phyloP scores from a whole-genome alignment of 2,797 vertebrate genomes.

The Liasis olivaceus region DNA sequence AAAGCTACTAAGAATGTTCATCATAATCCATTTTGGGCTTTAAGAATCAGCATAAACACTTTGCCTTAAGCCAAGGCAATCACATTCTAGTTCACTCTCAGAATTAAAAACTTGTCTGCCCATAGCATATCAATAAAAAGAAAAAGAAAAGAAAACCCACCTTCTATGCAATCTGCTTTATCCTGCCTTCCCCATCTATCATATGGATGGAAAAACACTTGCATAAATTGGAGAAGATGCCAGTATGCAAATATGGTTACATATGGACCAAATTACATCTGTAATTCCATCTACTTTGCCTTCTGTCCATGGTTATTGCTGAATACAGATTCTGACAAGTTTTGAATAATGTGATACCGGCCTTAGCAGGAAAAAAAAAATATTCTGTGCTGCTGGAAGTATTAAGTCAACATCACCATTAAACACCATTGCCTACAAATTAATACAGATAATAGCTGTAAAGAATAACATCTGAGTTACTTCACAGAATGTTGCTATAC shows the following conservation, averaged over 20 bases:
- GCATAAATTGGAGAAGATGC: background rate
- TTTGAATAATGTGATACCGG: no score
- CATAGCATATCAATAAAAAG: background rate
- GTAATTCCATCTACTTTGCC: background rate
- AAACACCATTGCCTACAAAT: background rate
- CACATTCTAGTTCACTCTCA: background rate
- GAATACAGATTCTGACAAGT: background rate
- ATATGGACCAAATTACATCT: background rate
- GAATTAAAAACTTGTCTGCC: background rate
- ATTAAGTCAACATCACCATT: background rate
- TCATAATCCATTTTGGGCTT: background rate
- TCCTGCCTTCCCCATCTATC: background rate
- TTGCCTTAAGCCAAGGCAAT: background rate
- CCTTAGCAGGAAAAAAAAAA: no score
- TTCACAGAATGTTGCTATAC: background rate
- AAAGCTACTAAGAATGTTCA: background rate
- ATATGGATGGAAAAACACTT: background rate
- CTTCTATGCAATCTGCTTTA: background rate
- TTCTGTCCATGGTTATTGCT: background rate
- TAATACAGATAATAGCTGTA: background rate
- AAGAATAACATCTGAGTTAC: background rate
- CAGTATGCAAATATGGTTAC: background rate
- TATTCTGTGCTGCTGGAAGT: no score
- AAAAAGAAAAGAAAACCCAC: background rate
- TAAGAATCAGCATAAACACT: background rate